These are phyloP conservation scores for Caerostris extrusa DNA, from an alignment of 1,140 invertebrate genomes.

Conservation along the genomic window DNA sequence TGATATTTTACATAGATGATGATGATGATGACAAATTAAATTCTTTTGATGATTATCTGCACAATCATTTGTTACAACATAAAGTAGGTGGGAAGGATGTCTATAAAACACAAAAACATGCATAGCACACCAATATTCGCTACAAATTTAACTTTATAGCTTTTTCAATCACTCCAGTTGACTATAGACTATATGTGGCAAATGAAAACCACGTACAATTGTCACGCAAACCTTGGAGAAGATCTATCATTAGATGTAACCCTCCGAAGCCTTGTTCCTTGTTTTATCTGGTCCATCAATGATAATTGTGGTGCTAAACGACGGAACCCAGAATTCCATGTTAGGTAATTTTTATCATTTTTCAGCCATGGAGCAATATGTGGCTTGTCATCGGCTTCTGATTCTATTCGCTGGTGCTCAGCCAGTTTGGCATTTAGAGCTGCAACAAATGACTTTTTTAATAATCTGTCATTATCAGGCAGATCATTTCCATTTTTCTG, in stretches of 20 bases:
- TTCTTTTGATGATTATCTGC: background rate
- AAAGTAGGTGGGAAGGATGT: constrained; percentile 40
- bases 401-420: constrained; percentile 49
- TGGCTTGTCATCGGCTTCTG: constrained; percentile 29
- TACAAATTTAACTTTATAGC: background rate
- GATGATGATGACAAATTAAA: constrained; percentile 23
- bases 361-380: constrained; percentile 57
- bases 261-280: constrained; percentile 88
- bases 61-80: background rate
- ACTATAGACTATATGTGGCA: constrained; percentile 77
- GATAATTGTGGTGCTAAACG: constrained; percentile 81
- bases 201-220: constrained; percentile 77
- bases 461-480: constrained; percentile 36
- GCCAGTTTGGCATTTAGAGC: constrained; percentile 71
- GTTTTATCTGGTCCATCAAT: constrained; percentile 94
- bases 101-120: constrained; percentile 41
- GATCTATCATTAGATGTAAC: constrained; percentile 85
- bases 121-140: background rate
- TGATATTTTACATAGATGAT: background rate
- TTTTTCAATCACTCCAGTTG: background rate
- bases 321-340: constrained; percentile 43
- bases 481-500: constrained; percentile 47
- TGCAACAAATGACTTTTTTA: constrained; percentile 65
- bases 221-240: constrained; percentile 82
- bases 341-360: constrained; percentile 56